Evolutionary conservation across 2,113 vertebrate genomes (phyloP).

Genomic region (Rhabdomys dilectus): DNA sequence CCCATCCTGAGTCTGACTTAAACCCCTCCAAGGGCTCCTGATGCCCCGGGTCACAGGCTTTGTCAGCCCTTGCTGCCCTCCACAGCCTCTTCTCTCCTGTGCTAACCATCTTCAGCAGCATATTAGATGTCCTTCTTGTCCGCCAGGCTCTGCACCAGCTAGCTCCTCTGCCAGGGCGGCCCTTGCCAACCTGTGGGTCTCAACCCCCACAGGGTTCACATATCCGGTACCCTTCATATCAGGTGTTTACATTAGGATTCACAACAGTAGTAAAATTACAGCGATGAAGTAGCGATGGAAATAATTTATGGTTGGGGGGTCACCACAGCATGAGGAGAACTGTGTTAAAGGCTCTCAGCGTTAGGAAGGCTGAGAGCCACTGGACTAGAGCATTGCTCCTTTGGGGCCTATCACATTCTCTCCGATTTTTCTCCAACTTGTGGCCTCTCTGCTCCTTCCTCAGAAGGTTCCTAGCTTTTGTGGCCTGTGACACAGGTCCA

Average conservation of each 20-base stretch:
- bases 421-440: fast-evolving
- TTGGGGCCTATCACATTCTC: not conserved
- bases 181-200: too few species aligned
- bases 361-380: not conserved
- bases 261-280: not conserved
- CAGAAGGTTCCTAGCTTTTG: not conserved
- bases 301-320: not conserved
- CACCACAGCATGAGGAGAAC: not conserved
- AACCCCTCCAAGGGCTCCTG: too few species aligned
- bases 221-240: not conserved
- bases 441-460: not conserved
- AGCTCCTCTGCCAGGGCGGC: not conserved
- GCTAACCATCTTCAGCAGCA: not conserved
- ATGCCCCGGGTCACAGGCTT: not conserved
- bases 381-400: not conserved
- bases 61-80: not conserved
- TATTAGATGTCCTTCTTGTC: not conserved
- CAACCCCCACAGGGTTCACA: not conserved
- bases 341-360: not conserved
- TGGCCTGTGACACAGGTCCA: not conserved
- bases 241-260: not conserved
- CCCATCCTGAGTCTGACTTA: not conserved
- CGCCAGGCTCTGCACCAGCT: not conserved
- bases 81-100: not conserved
- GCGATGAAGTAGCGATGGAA: not conserved